These are phyloP conservation scores for Loxodonta africana DNA, from an alignment of 2,113 vertebrate species.

Conservation along the genomic window DNA sequence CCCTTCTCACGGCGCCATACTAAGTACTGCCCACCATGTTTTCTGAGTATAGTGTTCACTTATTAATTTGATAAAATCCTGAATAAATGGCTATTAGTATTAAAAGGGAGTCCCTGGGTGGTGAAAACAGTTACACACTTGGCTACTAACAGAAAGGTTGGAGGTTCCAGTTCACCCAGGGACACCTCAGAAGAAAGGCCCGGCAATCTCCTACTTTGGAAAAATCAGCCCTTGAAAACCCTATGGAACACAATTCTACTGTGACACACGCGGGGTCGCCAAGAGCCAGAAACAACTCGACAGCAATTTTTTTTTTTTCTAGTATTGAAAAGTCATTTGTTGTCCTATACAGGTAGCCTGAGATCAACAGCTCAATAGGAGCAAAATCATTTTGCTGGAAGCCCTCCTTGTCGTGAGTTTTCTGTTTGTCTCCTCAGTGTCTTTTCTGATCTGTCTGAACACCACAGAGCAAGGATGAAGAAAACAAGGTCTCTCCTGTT, in stretches of 20 bases:
- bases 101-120: not conserved
- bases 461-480: not conserved
- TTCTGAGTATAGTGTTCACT: too few species aligned
- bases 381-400: not conserved
- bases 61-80: not conserved
- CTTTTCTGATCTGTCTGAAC: not conserved
- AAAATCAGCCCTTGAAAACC: too few species aligned
- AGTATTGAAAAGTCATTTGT: not conserved
- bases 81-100: not conserved
- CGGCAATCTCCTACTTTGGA: too few species aligned
- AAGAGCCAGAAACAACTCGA: too few species aligned
- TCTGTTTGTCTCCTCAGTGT: not conserved
- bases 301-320: too few species aligned
- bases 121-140: too few species aligned
- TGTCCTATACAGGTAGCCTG: not conserved
- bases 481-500: not conserved
- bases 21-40: not conserved
- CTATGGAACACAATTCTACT: too few species aligned
- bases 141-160: too few species aligned
- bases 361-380: not conserved
- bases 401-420: not conserved
- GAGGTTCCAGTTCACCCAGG: too few species aligned
- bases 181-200: too few species aligned
- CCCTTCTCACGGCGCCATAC: accelerated
- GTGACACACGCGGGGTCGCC: too few species aligned